Base-by-base conservation (phyloP, 2,113 vertebrate genomes). In the Indri indri region DNA sequence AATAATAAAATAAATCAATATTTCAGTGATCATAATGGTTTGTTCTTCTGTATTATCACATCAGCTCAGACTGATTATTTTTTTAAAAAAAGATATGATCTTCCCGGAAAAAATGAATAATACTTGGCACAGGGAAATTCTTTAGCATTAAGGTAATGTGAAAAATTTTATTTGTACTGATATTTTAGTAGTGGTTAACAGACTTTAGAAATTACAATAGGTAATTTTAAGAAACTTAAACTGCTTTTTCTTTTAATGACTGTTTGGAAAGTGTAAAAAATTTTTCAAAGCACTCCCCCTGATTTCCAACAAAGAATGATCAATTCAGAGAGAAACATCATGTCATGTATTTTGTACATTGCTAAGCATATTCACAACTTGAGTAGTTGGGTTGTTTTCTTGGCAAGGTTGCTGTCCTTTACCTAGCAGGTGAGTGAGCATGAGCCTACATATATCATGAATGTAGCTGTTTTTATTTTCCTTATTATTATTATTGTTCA, bases 351-450 rank as follows among this genome's bases (percentile, higher is more conserved):
- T 88, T 74, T 95, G 73, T 80, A 68, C 47, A 52, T 23, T n/a
- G 76, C 34, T 76, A 74, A 86, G 45, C 57, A 91, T 54, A 94
- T n/a, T 42, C 85, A 91, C 47, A 95, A 40, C n/a, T 68, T 95
- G 50, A 50, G 30, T 65, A 11, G 23, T 34, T 91, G 42, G 32
- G 47, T 77, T 88, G 8, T 91, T 90, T 87, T 63, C 54, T 70
- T 90, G 86, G 66, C 50, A 34, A 74, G 61, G 22, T 61, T 83
- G 52, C 68, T 83, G 52, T 42, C 66, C 59, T 3, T 88, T 81
- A 90, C 77, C 40, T 92, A 89, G 89, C 93, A 94, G 94, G 91
- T 95, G 84, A 94, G 87, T 97, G 80, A 94, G 80, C 16, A 12
- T 9, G 37, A 84, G 30, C 45, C 22, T 79, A 27, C 23, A 11